phyloP scores from a whole-genome alignment of 1,140 invertebrate genomes.

The Glomeris maerens region DNA sequence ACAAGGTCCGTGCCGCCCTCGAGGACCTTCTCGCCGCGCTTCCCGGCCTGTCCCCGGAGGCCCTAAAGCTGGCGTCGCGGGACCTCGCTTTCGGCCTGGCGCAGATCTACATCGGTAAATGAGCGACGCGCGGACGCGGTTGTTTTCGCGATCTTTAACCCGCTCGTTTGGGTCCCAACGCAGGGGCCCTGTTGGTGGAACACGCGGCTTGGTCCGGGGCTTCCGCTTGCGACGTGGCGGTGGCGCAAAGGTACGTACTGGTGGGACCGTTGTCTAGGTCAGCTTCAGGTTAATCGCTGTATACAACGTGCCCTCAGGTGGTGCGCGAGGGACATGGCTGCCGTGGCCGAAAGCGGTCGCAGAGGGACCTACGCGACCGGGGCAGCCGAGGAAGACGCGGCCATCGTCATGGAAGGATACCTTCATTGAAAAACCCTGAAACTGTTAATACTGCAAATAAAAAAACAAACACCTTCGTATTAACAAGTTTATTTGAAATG shows the following conservation, averaged over 20 bases:
- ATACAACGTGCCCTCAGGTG: not conserved
- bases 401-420: not conserved
- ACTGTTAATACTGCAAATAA: too few relatives aligned
- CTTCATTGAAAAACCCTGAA: too few relatives aligned
- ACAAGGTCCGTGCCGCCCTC: not conserved
- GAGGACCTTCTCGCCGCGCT: constrained; percentile 11
- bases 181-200: constrained; percentile 31
- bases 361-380: not conserved
- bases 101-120: constrained; percentile 33
- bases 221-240: constrained; percentile 21
- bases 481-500: too few relatives aligned
- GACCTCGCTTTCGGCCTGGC: constrained; percentile 36
- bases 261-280: not conserved
- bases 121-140: not conserved
- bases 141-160: too few relatives aligned
- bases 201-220: constrained; percentile 27
- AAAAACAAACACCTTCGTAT: too few relatives aligned
- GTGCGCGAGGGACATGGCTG: not conserved
- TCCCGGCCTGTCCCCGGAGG: constrained; percentile 17
- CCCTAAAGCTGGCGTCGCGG: constrained; percentile 30
- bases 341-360: not conserved
- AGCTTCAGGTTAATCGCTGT: too few relatives aligned
- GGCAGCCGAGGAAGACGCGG: not conserved
- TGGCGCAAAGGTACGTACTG: constrained; percentile 21
- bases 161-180: constrained; percentile 7